Base-by-base conservation (phyloP, 35 echinoderm and acorn worm genomes). In the Heliocidaris tuberculata region DNA sequence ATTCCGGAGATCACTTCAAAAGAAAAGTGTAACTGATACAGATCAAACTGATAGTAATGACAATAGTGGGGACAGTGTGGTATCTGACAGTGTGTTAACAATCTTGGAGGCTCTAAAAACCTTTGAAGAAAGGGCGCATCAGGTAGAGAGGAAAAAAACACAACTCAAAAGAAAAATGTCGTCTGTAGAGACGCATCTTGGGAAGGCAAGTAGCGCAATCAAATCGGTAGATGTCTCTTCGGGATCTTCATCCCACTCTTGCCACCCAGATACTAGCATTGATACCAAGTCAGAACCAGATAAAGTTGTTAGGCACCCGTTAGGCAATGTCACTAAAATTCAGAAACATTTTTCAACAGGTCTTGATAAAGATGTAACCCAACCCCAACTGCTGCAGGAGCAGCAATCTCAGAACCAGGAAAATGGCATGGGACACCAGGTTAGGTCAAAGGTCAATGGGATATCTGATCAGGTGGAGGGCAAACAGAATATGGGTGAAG, bases 151-250 rank as follows among this genome's bases (percentile, higher is more conserved):
- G 29, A 93, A 93, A 93, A 93, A 59, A 59, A 48, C 91, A 13
- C n/a, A 59, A 93, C 50, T 93, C 11, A 49, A 93, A 48, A 49
- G 47, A 31, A 93, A 93, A 93, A 19, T 93, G 48, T 93, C 91
- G 13, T 93, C 91, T 9, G 91, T 93, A 50, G 91, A 93, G 91
- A 52, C 91, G 13, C 91, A 93, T 59, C 91, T 93, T 93, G 91
- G 50, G 15, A 93, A n/a, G 27, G 91, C 91, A 52, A 93, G 91
- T 59, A 59, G 10, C 27, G 91, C 30, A 3, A 59, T 93, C 91
- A 93, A 93, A 93, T 93, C 91, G 13, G 87, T 19, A 13, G 47
- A 89, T 93, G 16, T 59, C 2, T n/a, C 91, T 56, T 49, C 91
- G 13, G 50, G 48, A 27, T 91, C 89, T 47, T 91, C 91, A 32